Conservation (phyloP, 2,113 vertebrate genomes). For the Centropus bengalensis region DNA sequence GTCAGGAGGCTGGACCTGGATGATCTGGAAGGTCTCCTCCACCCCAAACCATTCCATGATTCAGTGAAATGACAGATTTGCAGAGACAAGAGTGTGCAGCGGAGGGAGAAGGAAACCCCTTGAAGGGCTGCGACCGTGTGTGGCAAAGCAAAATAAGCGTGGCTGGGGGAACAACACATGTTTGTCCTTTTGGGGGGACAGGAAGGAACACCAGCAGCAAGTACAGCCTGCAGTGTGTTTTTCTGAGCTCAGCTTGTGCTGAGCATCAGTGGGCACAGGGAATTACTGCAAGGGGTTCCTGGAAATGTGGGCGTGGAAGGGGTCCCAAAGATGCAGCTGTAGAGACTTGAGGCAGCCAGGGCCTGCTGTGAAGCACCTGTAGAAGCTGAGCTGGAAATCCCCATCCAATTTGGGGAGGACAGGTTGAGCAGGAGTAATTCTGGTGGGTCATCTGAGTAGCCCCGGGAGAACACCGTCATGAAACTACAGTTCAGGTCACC, state of each 20-base stretch:
- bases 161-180: rapidly evolving
- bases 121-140: background rate
- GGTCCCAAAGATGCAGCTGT: background rate
- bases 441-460: background rate
- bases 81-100: background rate
- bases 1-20: no score
- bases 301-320: background rate
- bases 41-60: no score
- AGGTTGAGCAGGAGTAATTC: background rate
- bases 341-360: background rate
- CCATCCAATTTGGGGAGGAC: background rate
- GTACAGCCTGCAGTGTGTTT: background rate
- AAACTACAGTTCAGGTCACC: background rate
- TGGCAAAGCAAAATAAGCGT: background rate
- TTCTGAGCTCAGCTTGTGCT: background rate
- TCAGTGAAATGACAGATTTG: background rate
- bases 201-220: background rate
- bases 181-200: background rate
- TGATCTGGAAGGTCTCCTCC: no score
- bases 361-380: background rate
- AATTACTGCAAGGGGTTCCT: background rate
- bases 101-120: background rate
- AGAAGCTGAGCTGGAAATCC: background rate
- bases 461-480: background rate
- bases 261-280: background rate